These are phyloP conservation scores for Scophthalmus maximus DNA, from an alignment of 2,113 vertebrate genomes.

Conservation along the genomic window DNA sequence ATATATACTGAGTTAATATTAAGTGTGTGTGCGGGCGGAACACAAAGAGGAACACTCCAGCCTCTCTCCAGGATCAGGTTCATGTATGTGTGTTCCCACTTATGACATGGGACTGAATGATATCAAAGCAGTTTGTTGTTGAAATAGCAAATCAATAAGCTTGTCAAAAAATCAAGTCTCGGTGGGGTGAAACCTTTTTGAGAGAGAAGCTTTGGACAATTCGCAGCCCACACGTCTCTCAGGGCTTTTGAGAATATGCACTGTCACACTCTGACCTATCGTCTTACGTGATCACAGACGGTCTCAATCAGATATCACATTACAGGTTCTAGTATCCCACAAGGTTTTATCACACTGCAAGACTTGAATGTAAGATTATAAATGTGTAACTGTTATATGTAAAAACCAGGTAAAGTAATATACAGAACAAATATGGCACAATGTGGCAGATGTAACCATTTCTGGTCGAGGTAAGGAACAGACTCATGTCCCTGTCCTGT, in stretches of 20 bases:
- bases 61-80: neutral
- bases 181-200: neutral
- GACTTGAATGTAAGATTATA: neutral
- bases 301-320: neutral
- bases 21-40: neutral
- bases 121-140: neutral
- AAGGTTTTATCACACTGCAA: neutral
- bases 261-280: neutral
- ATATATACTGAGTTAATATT: neutral
- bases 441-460: too few relatives aligned
- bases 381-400: neutral
- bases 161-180: neutral
- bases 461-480: too few relatives aligned
- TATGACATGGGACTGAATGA: slow-evolving; percentile 2
- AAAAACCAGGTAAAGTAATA: neutral
- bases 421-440: neutral
- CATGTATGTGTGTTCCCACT: slow-evolving; percentile 13
- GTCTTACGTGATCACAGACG: neutral
- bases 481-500: too few relatives aligned
- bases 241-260: neutral
- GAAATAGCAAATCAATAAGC: slow-evolving; percentile 1
- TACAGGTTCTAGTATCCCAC: neutral
- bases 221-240: neutral
- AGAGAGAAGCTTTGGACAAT: neutral
- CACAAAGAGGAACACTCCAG: neutral